A percentile compares a stretch with the other conserved stretches of the same genome.
Evolutionary conservation across 2,113 vertebrate species (phyloP).

Genomic region (Conger conger): DNA sequence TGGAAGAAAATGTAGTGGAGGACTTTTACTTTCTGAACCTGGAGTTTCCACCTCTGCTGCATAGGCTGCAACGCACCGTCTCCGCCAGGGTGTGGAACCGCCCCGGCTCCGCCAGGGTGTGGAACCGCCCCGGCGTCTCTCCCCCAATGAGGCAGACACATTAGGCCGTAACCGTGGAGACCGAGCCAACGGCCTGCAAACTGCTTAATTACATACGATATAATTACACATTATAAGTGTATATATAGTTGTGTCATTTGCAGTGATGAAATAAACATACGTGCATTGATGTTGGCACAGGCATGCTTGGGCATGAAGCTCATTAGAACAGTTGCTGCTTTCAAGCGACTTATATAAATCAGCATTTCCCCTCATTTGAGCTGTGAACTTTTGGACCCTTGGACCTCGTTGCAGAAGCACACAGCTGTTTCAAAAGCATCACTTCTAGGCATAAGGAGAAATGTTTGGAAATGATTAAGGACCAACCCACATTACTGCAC

Average conservation of each 20-base stretch:
- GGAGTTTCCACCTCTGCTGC: no score
- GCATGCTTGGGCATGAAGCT: not conserved
- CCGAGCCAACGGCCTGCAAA: not conserved
- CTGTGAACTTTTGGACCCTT: not conserved
- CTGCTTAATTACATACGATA: not conserved
- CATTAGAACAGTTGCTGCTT: not conserved
- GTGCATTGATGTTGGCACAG: not conserved
- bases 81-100: no score
- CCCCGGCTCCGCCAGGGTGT: no score
- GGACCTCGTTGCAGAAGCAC: not conserved
- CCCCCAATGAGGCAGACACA: no score
- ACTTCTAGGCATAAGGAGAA: constrained; percentile 1
- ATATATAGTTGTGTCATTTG: not conserved
- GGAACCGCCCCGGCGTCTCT: no score
- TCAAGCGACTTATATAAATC: not conserved
- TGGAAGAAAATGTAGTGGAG: no score
- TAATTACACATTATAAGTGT: no score
- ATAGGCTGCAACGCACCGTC: no score
- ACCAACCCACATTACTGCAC: not conserved
- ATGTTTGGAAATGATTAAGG: not conserved
- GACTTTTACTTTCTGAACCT: no score
- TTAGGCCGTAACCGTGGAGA: not conserved
- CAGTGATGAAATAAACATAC: not conserved
- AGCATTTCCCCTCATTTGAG: not conserved
- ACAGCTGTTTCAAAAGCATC: not conserved